Evolutionary conservation across 2,797 vertebrate genomes (phyloP).

Genomic region (Falco novaeseelandiae): DNA sequence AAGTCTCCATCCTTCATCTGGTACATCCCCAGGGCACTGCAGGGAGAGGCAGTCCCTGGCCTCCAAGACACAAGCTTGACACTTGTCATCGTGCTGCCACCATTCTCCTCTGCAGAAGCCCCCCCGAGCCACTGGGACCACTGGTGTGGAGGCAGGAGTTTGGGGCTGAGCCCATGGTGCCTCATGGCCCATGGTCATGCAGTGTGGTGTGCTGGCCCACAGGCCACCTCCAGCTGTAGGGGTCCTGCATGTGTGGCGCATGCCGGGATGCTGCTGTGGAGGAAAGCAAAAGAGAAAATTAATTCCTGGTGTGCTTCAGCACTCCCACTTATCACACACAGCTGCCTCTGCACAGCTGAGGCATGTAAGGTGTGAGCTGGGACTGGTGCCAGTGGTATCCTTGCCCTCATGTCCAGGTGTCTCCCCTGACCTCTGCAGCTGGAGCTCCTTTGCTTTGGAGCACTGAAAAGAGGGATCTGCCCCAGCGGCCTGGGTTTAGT

Average conservation of each 20-base stretch:
- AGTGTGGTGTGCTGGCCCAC: accelerated
- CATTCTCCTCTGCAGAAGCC: not conserved
- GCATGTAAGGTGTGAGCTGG: accelerated
- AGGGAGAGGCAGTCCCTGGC: not conserved
- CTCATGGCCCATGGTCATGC: too few relatives aligned
- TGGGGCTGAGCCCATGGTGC: too few relatives aligned
- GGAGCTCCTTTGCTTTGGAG: not conserved
- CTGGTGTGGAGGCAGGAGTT: not conserved
- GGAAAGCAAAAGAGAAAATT: not conserved
- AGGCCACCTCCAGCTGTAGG: not conserved
- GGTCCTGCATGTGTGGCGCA: accelerated
- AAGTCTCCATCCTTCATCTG: not conserved
- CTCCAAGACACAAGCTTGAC: not conserved
- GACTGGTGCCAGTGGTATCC: not conserved
- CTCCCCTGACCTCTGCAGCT: not conserved
- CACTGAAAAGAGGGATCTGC: not conserved
- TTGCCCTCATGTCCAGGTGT: not conserved
- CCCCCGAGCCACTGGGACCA: accelerated
- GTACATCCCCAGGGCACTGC: not conserved
- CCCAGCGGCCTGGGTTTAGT: not conserved
- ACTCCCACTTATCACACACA: not conserved
- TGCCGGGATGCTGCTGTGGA: accelerated
- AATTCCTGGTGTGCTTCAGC: not conserved
- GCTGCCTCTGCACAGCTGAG: not conserved
- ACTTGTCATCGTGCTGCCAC: not conserved